These are phyloP conservation scores for Globia sparganii DNA, from an alignment of 2,888 invertebrate species.

Conservation along the genomic window DNA sequence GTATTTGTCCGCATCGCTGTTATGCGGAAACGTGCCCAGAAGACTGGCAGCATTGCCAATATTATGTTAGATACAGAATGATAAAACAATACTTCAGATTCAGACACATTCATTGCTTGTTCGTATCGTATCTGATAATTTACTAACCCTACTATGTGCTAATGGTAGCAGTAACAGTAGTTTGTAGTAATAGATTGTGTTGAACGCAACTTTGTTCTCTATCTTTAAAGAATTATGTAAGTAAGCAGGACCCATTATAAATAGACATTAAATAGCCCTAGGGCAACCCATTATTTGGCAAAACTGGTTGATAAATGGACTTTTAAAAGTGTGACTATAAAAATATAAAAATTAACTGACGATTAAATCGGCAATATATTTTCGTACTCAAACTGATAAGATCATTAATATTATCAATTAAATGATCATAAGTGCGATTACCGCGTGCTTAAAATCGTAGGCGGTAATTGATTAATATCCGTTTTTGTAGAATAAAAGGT, in stretches of 20 bases:
- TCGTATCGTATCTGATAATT: slow-evolving; percentile 8
- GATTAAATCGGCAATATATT: slow-evolving; percentile 14
- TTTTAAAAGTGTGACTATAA: slow-evolving; percentile 1
- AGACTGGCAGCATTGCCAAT: not conserved
- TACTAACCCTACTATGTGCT: slow-evolving; percentile 2
- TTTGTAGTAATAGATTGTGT: slow-evolving; percentile 9
- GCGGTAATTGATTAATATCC: slow-evolving; percentile 50
- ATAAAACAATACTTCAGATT: slow-evolving; percentile 11
- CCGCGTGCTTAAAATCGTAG: slow-evolving; percentile 11
- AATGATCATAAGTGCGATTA: slow-evolving; percentile 17
- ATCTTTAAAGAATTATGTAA: slow-evolving; percentile 5
- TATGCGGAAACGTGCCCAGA: not conserved
- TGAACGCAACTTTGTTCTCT: not conserved
- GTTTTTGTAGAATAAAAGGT: slow-evolving; percentile 25
- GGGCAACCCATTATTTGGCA: not conserved
- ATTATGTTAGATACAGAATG: slow-evolving; percentile 5
- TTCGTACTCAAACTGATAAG: slow-evolving; percentile 12
- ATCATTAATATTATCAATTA: slow-evolving; percentile 27
- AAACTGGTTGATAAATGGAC: slow-evolving; percentile 11
- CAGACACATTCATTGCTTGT: slow-evolving; percentile 1
- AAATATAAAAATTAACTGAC: slow-evolving; percentile 17
- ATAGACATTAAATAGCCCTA: not conserved
- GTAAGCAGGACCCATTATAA: not conserved
- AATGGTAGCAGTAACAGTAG: slow-evolving; percentile 27
- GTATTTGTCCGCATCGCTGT: not conserved